phyloP scores from a whole-genome alignment of 23 tunicate species.

The Oikopleura dioica region DNA sequence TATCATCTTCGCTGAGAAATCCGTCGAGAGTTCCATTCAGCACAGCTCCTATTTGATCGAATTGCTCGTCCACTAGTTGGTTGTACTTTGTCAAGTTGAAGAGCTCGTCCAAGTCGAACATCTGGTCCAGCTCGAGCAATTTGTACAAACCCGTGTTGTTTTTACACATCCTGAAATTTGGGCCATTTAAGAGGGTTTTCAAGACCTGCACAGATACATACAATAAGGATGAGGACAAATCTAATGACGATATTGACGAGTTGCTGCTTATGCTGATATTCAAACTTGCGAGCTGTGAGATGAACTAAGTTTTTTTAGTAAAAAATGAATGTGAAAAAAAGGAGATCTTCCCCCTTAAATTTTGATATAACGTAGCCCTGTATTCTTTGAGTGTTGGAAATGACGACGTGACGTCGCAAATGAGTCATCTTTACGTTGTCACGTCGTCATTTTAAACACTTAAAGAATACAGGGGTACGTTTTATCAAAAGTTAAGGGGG shows the following conservation, averaged over 20 bases:
- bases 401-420: too few relatives aligned
- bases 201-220: neutral
- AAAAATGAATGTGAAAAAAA: too few relatives aligned
- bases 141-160: neutral
- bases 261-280: neutral
- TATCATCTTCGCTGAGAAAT: neutral
- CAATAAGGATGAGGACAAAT: neutral
- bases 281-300: too few relatives aligned
- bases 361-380: too few relatives aligned
- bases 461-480: too few relatives aligned
- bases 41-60: neutral
- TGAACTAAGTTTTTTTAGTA: too few relatives aligned
- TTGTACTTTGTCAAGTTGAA: neutral
- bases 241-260: neutral
- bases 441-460: too few relatives aligned
- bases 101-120: neutral
- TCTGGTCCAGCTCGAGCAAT: neutral
- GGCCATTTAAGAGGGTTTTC: neutral
- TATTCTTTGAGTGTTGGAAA: too few relatives aligned
- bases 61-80: neutral
- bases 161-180: neutral
- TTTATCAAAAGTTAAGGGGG: too few relatives aligned
- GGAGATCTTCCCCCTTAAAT: too few relatives aligned
- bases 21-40: neutral
- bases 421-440: too few relatives aligned